phyloP scores from a whole-genome alignment of 2,888 invertebrate genomes.

The Drosophila kanekoi region DNA sequence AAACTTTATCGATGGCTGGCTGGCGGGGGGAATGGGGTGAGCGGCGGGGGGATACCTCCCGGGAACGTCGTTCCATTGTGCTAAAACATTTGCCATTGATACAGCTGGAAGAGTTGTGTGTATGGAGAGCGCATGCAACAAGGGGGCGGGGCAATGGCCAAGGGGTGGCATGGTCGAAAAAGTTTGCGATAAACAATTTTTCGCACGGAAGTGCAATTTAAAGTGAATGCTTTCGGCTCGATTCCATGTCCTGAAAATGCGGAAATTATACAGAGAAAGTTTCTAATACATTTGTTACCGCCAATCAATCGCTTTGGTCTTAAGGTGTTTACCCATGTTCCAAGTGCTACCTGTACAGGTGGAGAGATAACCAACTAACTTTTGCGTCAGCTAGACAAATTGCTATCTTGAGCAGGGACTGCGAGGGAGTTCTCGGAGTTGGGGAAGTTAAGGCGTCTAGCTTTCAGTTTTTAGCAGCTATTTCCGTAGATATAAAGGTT shows the following conservation, averaged over 20 bases:
- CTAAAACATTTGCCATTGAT: slow-evolving; percentile 43
- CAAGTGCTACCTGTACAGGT: slow-evolving; percentile 11
- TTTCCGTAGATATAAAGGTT: background rate
- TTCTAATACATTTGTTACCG: slow-evolving; percentile 78
- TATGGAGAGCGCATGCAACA: background rate
- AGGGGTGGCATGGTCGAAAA: slow-evolving; percentile 26
- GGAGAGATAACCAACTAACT: slow-evolving; percentile 40
- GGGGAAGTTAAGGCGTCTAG: background rate
- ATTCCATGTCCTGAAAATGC: slow-evolving; percentile 65
- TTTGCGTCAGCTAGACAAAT: slow-evolving; percentile 53
- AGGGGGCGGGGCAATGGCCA: background rate
- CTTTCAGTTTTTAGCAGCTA: background rate
- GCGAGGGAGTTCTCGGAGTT: background rate
- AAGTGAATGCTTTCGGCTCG: slow-evolving; percentile 63
- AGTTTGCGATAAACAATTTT: slow-evolving; percentile 79
- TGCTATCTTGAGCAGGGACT: slow-evolving; percentile 10
- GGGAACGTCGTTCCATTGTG: slow-evolving; percentile 66
- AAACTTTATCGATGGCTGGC: slow-evolving; percentile 67
- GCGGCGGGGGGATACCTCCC: slow-evolving; percentile 6
- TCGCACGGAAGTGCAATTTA: slow-evolving; percentile 81
- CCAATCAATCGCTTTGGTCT: slow-evolving; percentile 64
- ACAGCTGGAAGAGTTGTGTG: slow-evolving; percentile 8
- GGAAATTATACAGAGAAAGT: slow-evolving; percentile 76
- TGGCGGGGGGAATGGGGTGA: background rate
- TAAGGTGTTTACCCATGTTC: slow-evolving; percentile 27